Evolutionary conservation across 2,888 invertebrate species (phyloP).

Genomic region (Oligia fasciuncula): DNA sequence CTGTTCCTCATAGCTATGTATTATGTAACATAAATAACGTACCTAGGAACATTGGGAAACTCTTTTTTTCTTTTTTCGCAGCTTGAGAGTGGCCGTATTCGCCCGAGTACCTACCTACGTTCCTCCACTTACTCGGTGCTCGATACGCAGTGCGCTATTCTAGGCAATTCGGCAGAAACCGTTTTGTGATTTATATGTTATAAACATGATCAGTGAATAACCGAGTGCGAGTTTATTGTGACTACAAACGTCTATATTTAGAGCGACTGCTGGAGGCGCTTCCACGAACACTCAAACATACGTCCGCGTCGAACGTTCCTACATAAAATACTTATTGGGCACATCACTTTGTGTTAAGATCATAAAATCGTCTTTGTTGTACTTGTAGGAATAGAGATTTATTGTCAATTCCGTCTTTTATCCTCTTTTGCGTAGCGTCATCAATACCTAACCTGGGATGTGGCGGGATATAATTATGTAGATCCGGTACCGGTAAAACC

Average conservation of each 20-base stretch:
- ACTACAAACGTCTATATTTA: conserved; percentile 79
- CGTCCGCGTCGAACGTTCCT: conserved; percentile 20
- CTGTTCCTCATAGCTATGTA: background rate
- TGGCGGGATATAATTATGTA: background rate
- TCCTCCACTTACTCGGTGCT: conserved; percentile 56
- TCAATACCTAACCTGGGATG: background rate
- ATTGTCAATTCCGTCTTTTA: background rate
- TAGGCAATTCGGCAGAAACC: conserved; percentile 74
- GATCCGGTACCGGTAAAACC: background rate
- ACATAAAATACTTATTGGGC: conserved; percentile 2
- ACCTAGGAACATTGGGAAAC: background rate
- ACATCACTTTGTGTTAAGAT: background rate
- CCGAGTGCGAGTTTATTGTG: conserved; percentile 81
- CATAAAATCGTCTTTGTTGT: background rate
- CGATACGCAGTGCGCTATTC: conserved; percentile 72
- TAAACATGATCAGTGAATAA: conserved; percentile 86
- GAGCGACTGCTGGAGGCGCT: conserved; percentile 72
- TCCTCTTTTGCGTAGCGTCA: background rate
- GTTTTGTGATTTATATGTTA: conserved; percentile 82
- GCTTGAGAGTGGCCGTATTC: background rate
- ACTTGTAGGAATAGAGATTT: background rate
- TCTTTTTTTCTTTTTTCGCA: background rate
- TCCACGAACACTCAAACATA: conserved; percentile 69
- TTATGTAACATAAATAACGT: too few relatives aligned
- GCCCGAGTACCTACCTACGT: conserved; percentile 4